Conservation (phyloP, 1,140 invertebrate species). For the Listronotus bonariensis region DNA sequence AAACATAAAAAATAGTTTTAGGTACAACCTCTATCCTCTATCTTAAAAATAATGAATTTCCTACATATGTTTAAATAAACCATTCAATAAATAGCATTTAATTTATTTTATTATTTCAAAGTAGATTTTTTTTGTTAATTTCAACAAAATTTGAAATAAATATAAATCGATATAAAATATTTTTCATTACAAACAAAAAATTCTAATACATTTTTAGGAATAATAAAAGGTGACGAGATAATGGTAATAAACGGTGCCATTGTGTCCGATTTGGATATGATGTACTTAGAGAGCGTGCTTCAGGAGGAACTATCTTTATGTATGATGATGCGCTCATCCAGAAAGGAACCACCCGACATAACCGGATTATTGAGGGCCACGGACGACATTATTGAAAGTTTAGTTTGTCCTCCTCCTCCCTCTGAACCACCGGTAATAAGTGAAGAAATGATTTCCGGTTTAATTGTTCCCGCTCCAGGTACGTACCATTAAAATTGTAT, state of each 20-base stretch:
- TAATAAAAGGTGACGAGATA: constrained; percentile 97
- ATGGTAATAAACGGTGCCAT: constrained; percentile 98
- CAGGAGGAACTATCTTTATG: constrained; percentile 94
- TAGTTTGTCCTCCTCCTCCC: constrained; percentile 94
- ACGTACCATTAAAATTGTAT: background rate
- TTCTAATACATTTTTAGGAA: constrained; percentile 65
- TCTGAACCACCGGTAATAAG: constrained; percentile 89
- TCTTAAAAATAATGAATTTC: too few species aligned
- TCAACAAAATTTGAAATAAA: too few species aligned
- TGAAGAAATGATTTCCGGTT: constrained; percentile 93
- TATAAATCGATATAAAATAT: too few species aligned
- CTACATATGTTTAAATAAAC: too few species aligned
- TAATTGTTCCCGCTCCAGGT: constrained; percentile 93
- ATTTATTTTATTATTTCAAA: too few species aligned
- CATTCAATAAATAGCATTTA: too few species aligned
- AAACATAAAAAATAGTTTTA: too few species aligned
- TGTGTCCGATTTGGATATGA: constrained; percentile 98
- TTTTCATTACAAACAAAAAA: background rate
- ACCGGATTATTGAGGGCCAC: constrained; percentile 80
- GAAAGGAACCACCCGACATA: constrained; percentile 89
- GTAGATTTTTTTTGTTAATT: too few species aligned
- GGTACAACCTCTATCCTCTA: too few species aligned
- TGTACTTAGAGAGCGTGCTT: constrained; percentile 94
- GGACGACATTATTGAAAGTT: constrained; percentile 92
- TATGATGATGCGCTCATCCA: constrained; percentile 97